Evolutionary conservation across 30 jellyfish, hydroid and myxozoan species (phyloP), one percentile per base, ranked within the genome.

Genomic region (Aurelia coerulea): DNA sequence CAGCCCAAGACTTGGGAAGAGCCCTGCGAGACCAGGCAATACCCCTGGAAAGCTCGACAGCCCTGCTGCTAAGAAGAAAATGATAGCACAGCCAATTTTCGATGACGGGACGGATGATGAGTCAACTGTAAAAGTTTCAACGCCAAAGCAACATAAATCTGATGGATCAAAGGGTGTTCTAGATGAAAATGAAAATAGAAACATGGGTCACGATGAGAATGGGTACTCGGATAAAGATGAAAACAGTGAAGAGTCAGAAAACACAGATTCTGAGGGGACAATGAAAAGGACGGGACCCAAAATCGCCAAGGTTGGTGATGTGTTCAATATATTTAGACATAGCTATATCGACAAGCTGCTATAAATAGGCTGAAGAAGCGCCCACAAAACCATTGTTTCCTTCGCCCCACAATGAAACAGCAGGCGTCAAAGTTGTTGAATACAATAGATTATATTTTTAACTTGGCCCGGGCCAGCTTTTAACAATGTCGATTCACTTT

Each of bases 1-100:
- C 33, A 73, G 83, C 37, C 83, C 83, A 73, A 42, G 83, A 12
- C 7, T 49, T 4, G 84, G 71, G 52, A 73, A 29, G 58, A 73
- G 84, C 58, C 84, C 84, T 49, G 17, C 58, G 2, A 73, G 84
- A 32, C 42, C 10, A 15, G 84, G 32, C 53, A 49, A 32, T 46
- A 46, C 56, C 0, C 70, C 84, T 15, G 19, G 46, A 67, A 73
- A 11, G 70, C 7, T 42, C 33, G 37, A 73, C 51, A 73, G 84
- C 33, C 71, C 70, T 11, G 46, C 29, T 31, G 46, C 46, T 0
- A 73, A 73, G 19, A 18, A 33, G 70, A 73, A 53, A 73, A 29
- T 42, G n/a, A 50, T 41, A 29, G 58, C 53, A 32, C 68, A 73
- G 51, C 15, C 19, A 0, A 73, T 29, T 12, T n/a, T 49, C 7